A percentile compares a stretch with the other conserved stretches of the same genome.
Conservation (phyloP, 2,113 vertebrate species). For the Clarias gariepinus region DNA sequence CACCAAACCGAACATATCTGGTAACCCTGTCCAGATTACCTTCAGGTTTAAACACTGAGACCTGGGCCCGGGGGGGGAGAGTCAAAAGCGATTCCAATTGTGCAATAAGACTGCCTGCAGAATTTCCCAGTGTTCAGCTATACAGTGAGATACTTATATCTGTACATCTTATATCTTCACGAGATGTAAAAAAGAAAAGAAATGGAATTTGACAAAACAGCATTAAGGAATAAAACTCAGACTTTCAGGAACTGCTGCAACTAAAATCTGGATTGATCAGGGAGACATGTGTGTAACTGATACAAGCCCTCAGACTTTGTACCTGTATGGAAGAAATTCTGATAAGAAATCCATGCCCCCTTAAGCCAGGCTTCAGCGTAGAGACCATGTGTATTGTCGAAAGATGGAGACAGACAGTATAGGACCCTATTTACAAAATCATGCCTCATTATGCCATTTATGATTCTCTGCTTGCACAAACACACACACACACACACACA, state of each 20-base stretch:
- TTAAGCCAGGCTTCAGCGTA: conserved; percentile 10
- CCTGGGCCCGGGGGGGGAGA: not conserved
- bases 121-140: not conserved
- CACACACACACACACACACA: conserved; percentile 8
- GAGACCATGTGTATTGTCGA: not conserved
- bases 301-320: not conserved
- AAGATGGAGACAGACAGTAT: not conserved
- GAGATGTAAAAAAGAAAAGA: not conserved
- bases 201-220: not conserved
- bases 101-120: not conserved
- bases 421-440: conserved; percentile 38
- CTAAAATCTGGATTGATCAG: not conserved
- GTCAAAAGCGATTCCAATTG: not conserved
- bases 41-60: not conserved
- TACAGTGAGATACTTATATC: not conserved
- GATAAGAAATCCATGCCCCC: conserved; percentile 24
- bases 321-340: not conserved
- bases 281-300: conserved; percentile 10
- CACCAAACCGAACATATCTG: not conserved
- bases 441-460: conserved; percentile 46
- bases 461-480: not conserved
- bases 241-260: not conserved
- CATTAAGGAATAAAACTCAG: not conserved
- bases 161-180: too few relatives aligned
- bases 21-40: not conserved